Evolutionary conservation across 2,113 vertebrate species (phyloP).

Genomic region (Isurus oxyrinchus): DNA sequence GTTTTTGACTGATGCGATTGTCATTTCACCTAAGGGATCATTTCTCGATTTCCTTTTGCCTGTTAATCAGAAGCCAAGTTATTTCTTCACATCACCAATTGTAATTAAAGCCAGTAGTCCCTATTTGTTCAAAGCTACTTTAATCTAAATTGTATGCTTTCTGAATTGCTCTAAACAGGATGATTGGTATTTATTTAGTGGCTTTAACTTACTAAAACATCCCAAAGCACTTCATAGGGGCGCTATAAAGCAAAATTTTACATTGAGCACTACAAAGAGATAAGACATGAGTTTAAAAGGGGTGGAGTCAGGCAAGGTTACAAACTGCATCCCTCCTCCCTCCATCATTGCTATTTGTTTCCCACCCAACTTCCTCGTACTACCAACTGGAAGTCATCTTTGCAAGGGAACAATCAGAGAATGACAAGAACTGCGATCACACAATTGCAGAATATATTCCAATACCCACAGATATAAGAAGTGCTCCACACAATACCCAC

Average conservation of each 20-base stretch:
- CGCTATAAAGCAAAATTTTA: no score
- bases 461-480: neutral
- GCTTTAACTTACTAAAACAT: no score
- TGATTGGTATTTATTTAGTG: neutral
- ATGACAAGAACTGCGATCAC: neutral
- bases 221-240: no score
- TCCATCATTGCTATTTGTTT: neutral
- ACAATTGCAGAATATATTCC: neutral
- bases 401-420: neutral
- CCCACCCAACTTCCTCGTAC: neutral
- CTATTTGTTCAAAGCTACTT: neutral
- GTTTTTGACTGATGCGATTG: neutral
- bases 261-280: no score
- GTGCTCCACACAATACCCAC: neutral
- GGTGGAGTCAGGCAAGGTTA: neutral
- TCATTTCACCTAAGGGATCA: constrained; percentile 11
- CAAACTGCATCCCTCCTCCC: neutral
- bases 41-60: neutral
- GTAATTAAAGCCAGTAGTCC: no score
- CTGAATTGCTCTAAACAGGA: neutral
- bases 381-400: neutral
- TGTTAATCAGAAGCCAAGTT: constrained; percentile 5
- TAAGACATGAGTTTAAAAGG: no score
- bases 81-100: neutral
- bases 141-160: neutral